phyloP scores from a whole-genome alignment of 2,113 vertebrate genomes.

The Tretioscincus oriximinensis region DNA sequence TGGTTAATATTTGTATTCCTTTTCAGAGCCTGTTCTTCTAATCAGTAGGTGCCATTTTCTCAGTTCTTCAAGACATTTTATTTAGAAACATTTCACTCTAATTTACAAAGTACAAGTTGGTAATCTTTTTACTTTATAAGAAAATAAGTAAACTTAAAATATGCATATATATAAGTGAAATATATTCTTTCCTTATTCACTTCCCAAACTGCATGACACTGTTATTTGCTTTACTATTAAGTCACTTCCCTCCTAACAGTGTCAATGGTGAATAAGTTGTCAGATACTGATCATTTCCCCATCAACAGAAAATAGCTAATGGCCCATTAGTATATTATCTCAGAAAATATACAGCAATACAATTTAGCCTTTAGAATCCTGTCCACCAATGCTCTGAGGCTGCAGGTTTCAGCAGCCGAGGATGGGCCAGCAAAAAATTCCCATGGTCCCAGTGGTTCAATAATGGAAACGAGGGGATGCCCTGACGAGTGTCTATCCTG shows the following conservation, averaged over 20 bases:
- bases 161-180: not conserved
- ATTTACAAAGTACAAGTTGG: not conserved
- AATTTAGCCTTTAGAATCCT: too few species aligned
- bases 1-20: slow-evolving; percentile 73
- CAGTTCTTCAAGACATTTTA: slow-evolving; percentile 37
- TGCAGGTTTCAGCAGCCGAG: too few species aligned
- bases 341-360: not conserved
- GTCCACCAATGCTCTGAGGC: too few species aligned
- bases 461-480: too few species aligned
- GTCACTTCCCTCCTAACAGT: not conserved
- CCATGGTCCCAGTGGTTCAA: too few species aligned
- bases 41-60: slow-evolving; percentile 57
- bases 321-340: not conserved
- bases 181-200: not conserved
- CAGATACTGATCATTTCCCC: not conserved
- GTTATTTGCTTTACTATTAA: not conserved
- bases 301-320: not conserved
- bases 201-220: not conserved
- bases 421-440: too few species aligned
- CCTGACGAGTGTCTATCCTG: too few species aligned
- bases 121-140: not conserved
- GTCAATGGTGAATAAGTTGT: not conserved
- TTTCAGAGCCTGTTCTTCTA: slow-evolving; percentile 71
- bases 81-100: slow-evolving; percentile 56
- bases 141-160: not conserved